These are phyloP conservation scores for Caenorhabditis macrosperma DNA, from an alignment of 2,888 invertebrate species.

Conservation along the genomic window DNA sequence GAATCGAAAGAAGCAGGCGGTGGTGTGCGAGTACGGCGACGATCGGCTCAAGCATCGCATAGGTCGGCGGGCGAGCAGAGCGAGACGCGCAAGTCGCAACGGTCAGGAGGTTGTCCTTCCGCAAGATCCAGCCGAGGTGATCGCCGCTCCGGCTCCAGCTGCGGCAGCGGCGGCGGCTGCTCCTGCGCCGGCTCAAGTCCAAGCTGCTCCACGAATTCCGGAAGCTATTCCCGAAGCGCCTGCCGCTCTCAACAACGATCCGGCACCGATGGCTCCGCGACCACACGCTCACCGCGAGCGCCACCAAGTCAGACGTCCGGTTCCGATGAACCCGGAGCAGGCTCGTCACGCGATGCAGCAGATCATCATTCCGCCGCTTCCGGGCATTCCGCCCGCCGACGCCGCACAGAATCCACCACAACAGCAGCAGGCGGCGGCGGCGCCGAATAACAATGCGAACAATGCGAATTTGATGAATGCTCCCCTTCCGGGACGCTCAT, in stretches of 20 bases:
- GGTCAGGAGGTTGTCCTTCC: slow-evolving; percentile 11
- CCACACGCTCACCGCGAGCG: not conserved
- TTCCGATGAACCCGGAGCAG: not conserved
- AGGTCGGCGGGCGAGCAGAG: slow-evolving; percentile 29
- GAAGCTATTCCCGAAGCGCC: not conserved
- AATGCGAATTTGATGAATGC: not conserved
- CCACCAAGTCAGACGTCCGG: slow-evolving; percentile 1
- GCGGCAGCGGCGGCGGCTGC: not conserved
- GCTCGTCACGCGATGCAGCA: not conserved
- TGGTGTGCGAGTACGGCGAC: slow-evolving; percentile 72
- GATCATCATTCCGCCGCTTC: not conserved
- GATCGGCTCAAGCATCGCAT: slow-evolving; percentile 67
- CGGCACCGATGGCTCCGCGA: not conserved
- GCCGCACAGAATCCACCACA: not conserved
- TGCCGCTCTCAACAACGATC: not conserved
- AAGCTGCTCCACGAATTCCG: not conserved
- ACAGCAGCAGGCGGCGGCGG: not conserved
- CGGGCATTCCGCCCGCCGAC: not conserved
- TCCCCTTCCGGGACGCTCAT: not conserved
- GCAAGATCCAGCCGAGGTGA: not conserved
- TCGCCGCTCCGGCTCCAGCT: not conserved
- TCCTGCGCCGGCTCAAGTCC: not conserved
- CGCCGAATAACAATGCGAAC: not conserved
- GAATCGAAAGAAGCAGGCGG: slow-evolving; percentile 70
- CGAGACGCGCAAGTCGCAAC: slow-evolving; percentile 34